Percentiles rank a stretch among this genome's conserved stretches.
These are phyloP conservation scores for Sebastes paucispinis DNA, from an alignment of 2,797 vertebrate species.

Conservation along the genomic window DNA sequence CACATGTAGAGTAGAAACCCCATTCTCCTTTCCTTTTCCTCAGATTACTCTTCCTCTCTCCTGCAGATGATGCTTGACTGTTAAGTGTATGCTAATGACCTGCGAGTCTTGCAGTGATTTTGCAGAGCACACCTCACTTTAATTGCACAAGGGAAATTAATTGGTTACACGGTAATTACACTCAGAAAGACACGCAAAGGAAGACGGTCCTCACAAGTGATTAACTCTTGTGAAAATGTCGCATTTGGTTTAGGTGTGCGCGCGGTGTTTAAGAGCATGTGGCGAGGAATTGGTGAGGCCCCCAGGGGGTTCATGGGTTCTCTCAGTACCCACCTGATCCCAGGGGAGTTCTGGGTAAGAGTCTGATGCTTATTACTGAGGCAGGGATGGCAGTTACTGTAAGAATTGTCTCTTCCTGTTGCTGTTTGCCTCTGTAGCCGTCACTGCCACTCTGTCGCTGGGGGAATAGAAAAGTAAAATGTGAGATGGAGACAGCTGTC, in stretches of 20 bases:
- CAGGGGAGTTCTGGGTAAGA: slow-evolving; percentile 35
- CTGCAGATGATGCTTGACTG: not conserved
- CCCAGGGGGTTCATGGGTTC: slow-evolving; percentile 1
- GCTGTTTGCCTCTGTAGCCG: slow-evolving; percentile 21
- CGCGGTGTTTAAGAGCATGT: slow-evolving; percentile 12
- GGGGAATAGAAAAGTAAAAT: slow-evolving; percentile 28
- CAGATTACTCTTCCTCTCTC: not conserved
- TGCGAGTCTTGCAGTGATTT: slow-evolving; percentile 12
- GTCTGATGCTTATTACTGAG: slow-evolving; percentile 35
- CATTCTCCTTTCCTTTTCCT: not conserved
- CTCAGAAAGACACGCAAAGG: slow-evolving; percentile 7
- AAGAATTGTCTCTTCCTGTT: slow-evolving; percentile 12
- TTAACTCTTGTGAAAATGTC: slow-evolving; percentile 19
- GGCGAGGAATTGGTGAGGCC: not conserved
- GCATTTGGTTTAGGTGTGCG: slow-evolving; percentile 6
- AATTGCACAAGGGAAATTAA: slow-evolving; percentile 46
- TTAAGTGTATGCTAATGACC: slow-evolving; percentile 21
- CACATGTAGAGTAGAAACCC: not conserved
- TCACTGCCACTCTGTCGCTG: slow-evolving; percentile 9
- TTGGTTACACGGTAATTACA: slow-evolving; percentile 48
- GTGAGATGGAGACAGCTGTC: slow-evolving; percentile 11
- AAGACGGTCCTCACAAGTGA: slow-evolving; percentile 25
- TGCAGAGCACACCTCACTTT: slow-evolving; percentile 22
- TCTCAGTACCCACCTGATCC: slow-evolving; percentile 1
- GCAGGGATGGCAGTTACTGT: slow-evolving; percentile 14